Evolutionary conservation across 2,888 invertebrate species (phyloP).

Genomic region (Pseudococcus longispinus): DNA sequence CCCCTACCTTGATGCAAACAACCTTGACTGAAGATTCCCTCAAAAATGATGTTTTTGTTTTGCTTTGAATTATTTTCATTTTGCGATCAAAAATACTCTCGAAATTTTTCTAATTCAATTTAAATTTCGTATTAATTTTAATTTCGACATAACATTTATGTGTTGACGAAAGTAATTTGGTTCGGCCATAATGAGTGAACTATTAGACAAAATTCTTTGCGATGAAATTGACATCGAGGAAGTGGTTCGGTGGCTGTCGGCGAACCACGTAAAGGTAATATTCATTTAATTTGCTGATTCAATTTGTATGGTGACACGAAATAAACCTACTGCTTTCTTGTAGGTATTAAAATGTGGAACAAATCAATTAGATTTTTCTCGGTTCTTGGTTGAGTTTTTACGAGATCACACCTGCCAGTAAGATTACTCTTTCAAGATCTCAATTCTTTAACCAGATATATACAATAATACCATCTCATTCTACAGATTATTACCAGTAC

Average conservation of each 20-base stretch:
- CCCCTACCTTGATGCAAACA: neutral
- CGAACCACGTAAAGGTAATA: constrained; percentile 18
- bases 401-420: constrained; percentile 47
- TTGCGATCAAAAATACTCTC: neutral
- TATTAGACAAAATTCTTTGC: neutral
- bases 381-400: constrained; percentile 49
- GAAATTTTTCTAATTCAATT: no score
- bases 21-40: neutral
- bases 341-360: constrained; percentile 30
- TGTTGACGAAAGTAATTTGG: neutral
- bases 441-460: neutral
- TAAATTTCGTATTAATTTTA: neutral
- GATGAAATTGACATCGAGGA: neutral
- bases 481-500: constrained; percentile 38
- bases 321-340: neutral
- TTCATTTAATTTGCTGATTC: neutral
- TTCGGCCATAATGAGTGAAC: constrained; percentile 38
- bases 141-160: neutral
- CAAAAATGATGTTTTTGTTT: neutral
- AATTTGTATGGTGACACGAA: neutral
- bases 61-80: neutral
- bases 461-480: neutral
- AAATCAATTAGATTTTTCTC: constrained; percentile 26
- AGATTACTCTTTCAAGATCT: neutral
- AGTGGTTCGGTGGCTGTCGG: constrained; percentile 28